Percentiles rank a stretch among this genome's conserved stretches.
phyloP scores from a whole-genome alignment of 2,113 vertebrate species.

The Mastomys natalensis region DNA sequence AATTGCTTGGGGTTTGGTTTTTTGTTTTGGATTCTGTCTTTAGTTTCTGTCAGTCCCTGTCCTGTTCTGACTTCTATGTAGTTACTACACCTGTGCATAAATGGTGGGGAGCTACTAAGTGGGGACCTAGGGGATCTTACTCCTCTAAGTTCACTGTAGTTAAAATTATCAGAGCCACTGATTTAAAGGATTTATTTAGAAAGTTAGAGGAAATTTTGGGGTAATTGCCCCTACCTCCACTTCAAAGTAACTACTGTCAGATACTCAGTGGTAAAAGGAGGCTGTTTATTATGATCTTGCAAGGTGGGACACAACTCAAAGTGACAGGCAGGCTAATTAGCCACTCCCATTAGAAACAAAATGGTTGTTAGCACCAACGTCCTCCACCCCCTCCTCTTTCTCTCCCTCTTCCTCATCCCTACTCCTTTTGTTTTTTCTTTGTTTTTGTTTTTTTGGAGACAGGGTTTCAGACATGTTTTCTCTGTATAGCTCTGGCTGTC shows the following conservation, averaged over 20 bases:
- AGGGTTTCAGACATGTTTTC: not conserved
- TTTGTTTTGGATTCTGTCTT: not conserved
- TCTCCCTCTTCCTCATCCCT: too few species aligned
- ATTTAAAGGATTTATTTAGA: not conserved
- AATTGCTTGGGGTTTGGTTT: not conserved
- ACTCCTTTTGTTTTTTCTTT: not conserved
- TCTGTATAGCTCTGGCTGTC: not conserved
- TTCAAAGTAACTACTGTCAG: not conserved
- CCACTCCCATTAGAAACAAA: not conserved
- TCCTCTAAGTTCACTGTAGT: not conserved
- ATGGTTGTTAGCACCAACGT: too few species aligned
- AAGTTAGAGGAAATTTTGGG: not conserved
- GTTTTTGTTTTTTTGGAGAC: not conserved
- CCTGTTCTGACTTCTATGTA: not conserved
- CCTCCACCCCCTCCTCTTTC: not conserved
- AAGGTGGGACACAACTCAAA: not conserved
- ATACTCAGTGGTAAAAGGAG: not conserved
- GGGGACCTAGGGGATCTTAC: not conserved
- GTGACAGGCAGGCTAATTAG: not conserved
- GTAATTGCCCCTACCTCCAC: not conserved
- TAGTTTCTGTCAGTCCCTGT: not conserved
- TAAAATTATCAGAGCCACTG: not conserved
- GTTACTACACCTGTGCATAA: not conserved
- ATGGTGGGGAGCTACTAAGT: not conserved
- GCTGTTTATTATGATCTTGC: not conserved